A percentile compares a stretch with the other conserved stretches of the same genome.
phyloP scores from a whole-genome alignment of 2,113 vertebrate genomes.

The Leucopsar rothschildi region DNA sequence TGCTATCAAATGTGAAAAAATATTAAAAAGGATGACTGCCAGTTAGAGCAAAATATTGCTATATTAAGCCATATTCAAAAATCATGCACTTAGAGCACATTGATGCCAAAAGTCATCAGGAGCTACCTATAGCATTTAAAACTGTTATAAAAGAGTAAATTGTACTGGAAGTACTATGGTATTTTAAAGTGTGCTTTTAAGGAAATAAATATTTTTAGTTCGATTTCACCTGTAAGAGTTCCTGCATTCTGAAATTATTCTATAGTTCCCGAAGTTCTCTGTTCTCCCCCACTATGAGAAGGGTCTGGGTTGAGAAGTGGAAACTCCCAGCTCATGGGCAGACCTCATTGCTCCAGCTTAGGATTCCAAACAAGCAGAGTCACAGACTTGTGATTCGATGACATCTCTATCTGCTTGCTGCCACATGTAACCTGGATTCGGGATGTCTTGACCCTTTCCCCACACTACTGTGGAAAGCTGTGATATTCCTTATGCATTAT shows the following conservation, averaged over 20 bases:
- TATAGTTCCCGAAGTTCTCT: not conserved
- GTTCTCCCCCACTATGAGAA: rapidly evolving
- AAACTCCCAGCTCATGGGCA: not conserved
- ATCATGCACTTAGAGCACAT: not conserved
- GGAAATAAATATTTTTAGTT: not conserved
- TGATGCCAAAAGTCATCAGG: not conserved
- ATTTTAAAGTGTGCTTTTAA: not conserved
- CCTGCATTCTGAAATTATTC: not conserved
- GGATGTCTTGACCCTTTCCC: not conserved
- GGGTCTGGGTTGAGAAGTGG: not conserved
- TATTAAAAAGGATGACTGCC: not conserved
- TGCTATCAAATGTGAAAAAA: not conserved
- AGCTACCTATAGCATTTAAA: not conserved
- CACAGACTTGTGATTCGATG: rapidly evolving
- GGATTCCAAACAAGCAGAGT: not conserved
- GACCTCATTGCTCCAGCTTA: not conserved
- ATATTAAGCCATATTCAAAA: not conserved
- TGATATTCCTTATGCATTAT: not conserved
- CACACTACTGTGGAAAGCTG: not conserved
- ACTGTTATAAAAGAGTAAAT: not conserved
- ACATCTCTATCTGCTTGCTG: not conserved
- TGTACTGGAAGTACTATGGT: not conserved
- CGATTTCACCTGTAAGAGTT: not conserved
- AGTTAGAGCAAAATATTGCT: not conserved
- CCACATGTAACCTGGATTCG: not conserved